Evolutionary conservation across 2,797 vertebrate genomes (phyloP).

Genomic region (Brachyalestes nurse): DNA sequence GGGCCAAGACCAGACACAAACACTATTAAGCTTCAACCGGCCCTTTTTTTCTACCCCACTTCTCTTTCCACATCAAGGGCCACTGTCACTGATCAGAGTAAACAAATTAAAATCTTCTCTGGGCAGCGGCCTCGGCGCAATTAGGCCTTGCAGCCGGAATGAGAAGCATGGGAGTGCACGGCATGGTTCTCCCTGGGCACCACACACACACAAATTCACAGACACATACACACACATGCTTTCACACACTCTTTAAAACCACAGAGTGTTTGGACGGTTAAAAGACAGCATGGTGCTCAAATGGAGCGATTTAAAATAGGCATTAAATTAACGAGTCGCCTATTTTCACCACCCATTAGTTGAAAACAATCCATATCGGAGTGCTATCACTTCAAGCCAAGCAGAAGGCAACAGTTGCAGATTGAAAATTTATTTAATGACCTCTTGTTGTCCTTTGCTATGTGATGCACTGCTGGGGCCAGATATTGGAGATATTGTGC

Average conservation of each 20-base stretch:
- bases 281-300: conserved; percentile 66
- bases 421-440: conserved; percentile 73
- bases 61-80: conserved; percentile 42
- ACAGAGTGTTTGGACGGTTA: conserved; percentile 57
- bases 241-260: conserved; percentile 66
- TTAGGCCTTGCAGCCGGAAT: conserved; percentile 42
- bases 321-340: conserved; percentile 81
- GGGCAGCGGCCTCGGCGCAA: conserved; percentile 34
- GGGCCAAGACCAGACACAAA: conserved; percentile 62
- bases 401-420: conserved; percentile 65
- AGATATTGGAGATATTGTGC: conserved; percentile 15
- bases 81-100: conserved; percentile 60
- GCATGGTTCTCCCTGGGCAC: conserved; percentile 46
- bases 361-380: conserved; percentile 76
- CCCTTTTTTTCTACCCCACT: conserved; percentile 12
- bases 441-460: conserved; percentile 70
- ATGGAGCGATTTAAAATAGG: conserved; percentile 71
- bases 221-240: neutral
- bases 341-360: conserved; percentile 74
- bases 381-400: conserved; percentile 59
- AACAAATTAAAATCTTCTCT: conserved; percentile 57
- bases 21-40: conserved; percentile 47
- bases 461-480: conserved; percentile 56
- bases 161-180: conserved; percentile 32
- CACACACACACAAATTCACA: neutral